phyloP scores from a whole-genome alignment of 1,140 invertebrate genomes.

The Nixonia krombeini region DNA sequence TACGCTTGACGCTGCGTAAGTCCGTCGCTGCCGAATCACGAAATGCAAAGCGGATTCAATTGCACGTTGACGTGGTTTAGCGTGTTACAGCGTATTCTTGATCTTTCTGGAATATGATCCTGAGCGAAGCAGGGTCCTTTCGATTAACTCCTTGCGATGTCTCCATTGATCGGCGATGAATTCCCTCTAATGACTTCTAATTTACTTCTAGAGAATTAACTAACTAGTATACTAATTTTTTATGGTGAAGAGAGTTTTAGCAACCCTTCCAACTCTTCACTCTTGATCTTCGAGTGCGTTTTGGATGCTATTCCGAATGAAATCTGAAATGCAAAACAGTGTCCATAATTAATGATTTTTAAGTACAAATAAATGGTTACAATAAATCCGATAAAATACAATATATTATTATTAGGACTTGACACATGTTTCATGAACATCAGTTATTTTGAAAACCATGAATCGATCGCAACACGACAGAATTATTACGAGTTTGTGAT shows the following conservation, averaged over 20 bases:
- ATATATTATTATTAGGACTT: too few relatives aligned
- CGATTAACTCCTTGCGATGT: slow-evolving; percentile 10
- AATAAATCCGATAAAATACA: too few relatives aligned
- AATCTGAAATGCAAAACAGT: slow-evolving; percentile 52
- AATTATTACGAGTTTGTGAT: too few relatives aligned
- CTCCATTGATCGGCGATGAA: slow-evolving; percentile 47
- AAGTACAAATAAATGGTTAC: too few relatives aligned
- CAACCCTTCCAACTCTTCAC: slow-evolving; percentile 66
- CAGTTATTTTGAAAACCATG: too few relatives aligned
- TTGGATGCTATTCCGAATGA: slow-evolving; percentile 61
- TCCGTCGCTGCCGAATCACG: neutral
- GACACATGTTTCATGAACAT: too few relatives aligned
- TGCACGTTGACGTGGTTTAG: slow-evolving; percentile 1
- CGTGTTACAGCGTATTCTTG: slow-evolving; percentile 6
- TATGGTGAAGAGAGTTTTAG: slow-evolving; percentile 67
- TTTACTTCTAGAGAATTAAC: slow-evolving; percentile 70
- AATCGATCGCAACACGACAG: too few relatives aligned
- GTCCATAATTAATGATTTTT: too few relatives aligned
- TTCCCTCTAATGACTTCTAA: slow-evolving; percentile 59
- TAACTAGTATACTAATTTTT: slow-evolving; percentile 71
- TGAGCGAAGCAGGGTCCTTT: slow-evolving; percentile 38
- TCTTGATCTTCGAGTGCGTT: slow-evolving; percentile 64
- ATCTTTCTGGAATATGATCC: slow-evolving; percentile 25
- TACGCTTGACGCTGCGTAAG: slow-evolving; percentile 14
- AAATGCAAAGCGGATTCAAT: neutral